phyloP scores from a whole-genome alignment of 2,113 vertebrate genomes.

The Lonchura striata region DNA sequence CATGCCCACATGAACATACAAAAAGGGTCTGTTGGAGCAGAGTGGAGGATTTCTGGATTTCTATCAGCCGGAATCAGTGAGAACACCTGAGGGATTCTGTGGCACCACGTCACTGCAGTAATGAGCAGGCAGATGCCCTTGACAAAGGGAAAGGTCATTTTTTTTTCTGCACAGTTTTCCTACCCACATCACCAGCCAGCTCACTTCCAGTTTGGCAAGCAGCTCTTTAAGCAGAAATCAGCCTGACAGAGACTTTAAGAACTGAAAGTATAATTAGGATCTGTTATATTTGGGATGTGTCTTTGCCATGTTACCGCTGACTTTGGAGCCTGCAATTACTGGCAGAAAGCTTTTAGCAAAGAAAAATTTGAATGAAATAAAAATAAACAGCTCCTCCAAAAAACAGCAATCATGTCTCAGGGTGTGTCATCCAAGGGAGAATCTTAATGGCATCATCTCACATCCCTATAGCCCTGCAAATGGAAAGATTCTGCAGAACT shows the following conservation, averaged over 20 bases:
- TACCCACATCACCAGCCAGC: neutral
- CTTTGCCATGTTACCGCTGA: neutral
- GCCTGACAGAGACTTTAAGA: neutral
- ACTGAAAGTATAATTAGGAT: neutral
- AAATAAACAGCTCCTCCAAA: neutral
- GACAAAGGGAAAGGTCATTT: neutral
- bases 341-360: neutral
- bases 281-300: neutral
- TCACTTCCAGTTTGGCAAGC: neutral
- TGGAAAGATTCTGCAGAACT: neutral
- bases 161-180: conserved; percentile 10
- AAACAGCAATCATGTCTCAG: neutral
- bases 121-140: neutral
- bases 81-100: neutral
- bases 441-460: neutral
- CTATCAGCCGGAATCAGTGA: neutral
- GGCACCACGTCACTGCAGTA: neutral
- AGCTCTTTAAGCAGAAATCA: neutral
- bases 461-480: neutral
- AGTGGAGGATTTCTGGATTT: neutral
- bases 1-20: neutral
- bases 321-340: neutral
- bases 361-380: neutral
- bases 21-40: neutral
- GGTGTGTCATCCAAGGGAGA: neutral